Conservation (phyloP, 1,140 invertebrate genomes). For the Aleiodes sp. region DNA sequence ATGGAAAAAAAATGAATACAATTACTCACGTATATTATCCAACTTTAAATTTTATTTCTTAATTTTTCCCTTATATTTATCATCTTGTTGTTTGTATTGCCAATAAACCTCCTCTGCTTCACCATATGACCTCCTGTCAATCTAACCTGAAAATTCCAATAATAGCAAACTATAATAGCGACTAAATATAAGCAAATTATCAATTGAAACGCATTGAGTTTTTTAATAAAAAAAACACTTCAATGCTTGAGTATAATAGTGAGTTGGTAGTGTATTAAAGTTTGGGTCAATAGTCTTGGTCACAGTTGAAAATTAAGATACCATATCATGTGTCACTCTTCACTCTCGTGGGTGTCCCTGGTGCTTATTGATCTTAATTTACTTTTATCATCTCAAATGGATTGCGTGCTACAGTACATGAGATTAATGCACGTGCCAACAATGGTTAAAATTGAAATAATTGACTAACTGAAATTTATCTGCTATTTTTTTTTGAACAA, state of each 20-base stretch:
- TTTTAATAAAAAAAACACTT: not conserved
- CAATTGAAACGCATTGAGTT: not conserved
- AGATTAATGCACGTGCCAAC: constrained; percentile 30
- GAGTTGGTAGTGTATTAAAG: not conserved
- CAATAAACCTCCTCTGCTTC: constrained; percentile 60
- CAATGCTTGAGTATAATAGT: not conserved
- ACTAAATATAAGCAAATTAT: not conserved
- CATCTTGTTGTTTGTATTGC: constrained; percentile 60
- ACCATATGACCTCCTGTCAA: constrained; percentile 55
- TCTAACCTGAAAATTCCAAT: constrained; percentile 47
- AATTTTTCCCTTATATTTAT: constrained; percentile 59
- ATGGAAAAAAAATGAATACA: too few species aligned
- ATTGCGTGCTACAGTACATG: constrained; percentile 27
- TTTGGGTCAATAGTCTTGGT: constrained; percentile 11
- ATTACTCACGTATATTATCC: not conserved
- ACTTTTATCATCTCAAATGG: constrained; percentile 36
- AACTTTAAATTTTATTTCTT: constrained; percentile 34
- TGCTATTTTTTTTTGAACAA: too few species aligned
- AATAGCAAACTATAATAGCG: too few species aligned
- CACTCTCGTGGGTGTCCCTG: constrained; percentile 23
- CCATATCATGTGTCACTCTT: constrained; percentile 18
- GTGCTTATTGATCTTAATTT: constrained; percentile 50
- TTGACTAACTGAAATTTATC: constrained; percentile 17
- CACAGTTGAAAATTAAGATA: constrained; percentile 1
- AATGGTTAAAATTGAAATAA: not conserved